Evolutionary conservation across 1,140 invertebrate genomes (phyloP), one percentile per base, ranked within the genome.

Genomic region (Microplitis demolitor): DNA sequence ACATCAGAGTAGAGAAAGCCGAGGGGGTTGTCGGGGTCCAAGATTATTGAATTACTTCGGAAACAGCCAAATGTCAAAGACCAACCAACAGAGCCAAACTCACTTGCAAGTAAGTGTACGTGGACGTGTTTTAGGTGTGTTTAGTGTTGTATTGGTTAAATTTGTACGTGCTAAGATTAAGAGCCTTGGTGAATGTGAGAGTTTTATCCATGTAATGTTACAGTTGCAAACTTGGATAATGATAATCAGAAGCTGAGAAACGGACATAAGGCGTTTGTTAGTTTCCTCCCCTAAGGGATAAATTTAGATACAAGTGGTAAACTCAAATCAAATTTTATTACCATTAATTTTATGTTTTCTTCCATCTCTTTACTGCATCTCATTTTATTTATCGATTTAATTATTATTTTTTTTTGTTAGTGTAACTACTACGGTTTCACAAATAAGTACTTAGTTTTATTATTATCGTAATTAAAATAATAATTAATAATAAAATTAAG

Each of bases 41-140:
- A 34, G n/a, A 64, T 71, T 63, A 72, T 72, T 72, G 70, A 66
- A 35, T 72, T 72, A 72, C 34, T 66, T 50, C n/a, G 62, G 62
- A 45, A 72, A 66, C 63, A 72, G 53, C 63, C 70, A 72, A 72
- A 72, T 72, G 70, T 61, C 62, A 54, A 71, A 71, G 69, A 71
- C 61, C 50, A 60, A 66, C 33, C 54, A 60, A 37, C 8, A 45
- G 33, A 50, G 60, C 34, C 33, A 62, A 62, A 62, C 33, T 69
- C 51, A 69, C 68, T 50, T 37, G 56, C 39, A 39, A 39, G 45
- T 72, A 50, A 51, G 54, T 56, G 31, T 14, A 8, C 53, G 5
- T 50, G 5, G 5, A 31, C 50, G 4, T 63, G 39, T 14, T 71
- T 34, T 24, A 24, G 24, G 24, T 24, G 24, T 24, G 24, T 24